Evolutionary conservation across 2,797 vertebrate species (phyloP), one percentile per base, ranked within the genome.

Genomic region (Erpetoichthys calabaricus): DNA sequence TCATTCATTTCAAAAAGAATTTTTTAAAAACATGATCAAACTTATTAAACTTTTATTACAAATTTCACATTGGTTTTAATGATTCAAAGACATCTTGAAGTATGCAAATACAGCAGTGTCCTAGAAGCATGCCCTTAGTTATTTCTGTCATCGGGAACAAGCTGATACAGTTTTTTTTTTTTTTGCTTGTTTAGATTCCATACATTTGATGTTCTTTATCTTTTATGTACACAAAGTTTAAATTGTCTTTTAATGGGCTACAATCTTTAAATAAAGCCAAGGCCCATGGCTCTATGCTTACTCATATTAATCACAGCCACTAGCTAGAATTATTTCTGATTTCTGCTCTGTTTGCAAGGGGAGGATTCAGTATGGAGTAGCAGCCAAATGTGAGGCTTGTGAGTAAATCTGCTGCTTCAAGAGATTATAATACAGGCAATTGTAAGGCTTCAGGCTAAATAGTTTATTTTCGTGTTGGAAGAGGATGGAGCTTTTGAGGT

Each of bases 361-460:
- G 6, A 54, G 41, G 53, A 43, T 54, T 54, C 53, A 54, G 4
- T 42, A 25, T 51, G 50, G 50, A 51, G 51, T 51, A n/a, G 53
- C 53, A 6, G 53, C 53, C 53, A 4, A 42, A 54, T 42, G 53
- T 54, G 41, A 42, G 53, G 42, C 53, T 54, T n/a, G 53, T 54
- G 4, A 54, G 41, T 41, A 54, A 54, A 54, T 54, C 53, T 54
- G 53, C 53, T 54, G 41, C 41, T 42, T 41, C 41, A 54, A 54
- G 41, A 54, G 53, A 54, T 54, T 54, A 54, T n/a, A 54, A 54
- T 25, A 51, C 50, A 51, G 50, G 50, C 50, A 51, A 51, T 51
- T 51, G 50, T 51, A 51, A 8, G 41, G 41, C 53, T 54, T 41
- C 6, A 42, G 53, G 53, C 53, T 54, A 54, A 54, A 54, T 54